phyloP scores from a whole-genome alignment of 2,797 vertebrate genomes.

The Balearica regulorum region DNA sequence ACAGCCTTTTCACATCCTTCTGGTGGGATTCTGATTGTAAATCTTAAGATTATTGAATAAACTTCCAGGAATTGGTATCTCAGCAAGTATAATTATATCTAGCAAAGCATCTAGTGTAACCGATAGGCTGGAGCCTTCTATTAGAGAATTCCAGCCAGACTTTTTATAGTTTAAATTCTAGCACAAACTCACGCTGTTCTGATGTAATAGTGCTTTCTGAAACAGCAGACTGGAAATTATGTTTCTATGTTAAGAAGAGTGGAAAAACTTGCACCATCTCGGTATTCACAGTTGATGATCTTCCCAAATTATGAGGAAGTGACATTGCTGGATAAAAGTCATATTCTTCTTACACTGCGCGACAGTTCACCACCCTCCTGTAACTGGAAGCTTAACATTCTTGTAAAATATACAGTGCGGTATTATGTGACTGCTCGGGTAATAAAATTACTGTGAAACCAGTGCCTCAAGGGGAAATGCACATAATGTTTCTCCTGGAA shows the following conservation, averaged over 20 bases:
- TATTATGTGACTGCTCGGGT: slow-evolving; percentile 38
- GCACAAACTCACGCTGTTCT: not conserved
- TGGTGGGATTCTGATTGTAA: not conserved
- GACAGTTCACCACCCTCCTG: slow-evolving; percentile 15
- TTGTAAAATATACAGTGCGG: slow-evolving; percentile 36
- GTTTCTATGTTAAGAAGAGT: not conserved
- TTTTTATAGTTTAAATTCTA: not conserved
- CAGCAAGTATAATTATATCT: not conserved
- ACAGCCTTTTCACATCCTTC: not conserved
- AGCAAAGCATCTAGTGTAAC: not conserved
- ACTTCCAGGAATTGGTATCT: not conserved
- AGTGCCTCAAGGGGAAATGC: slow-evolving; percentile 48
- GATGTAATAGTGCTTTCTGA: not conserved
- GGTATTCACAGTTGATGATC: slow-evolving; percentile 5
- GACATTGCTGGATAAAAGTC: slow-evolving; percentile 12
- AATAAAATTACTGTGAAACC: slow-evolving; percentile 59
- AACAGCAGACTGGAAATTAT: not conserved
- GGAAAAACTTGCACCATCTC: slow-evolving; percentile 15
- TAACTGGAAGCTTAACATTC: slow-evolving; percentile 18
- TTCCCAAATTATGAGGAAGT: not conserved
- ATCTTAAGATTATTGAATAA: not conserved
- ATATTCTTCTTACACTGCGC: not conserved
- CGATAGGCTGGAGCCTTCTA: not conserved
- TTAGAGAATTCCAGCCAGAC: not conserved
- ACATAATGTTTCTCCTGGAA: slow-evolving; percentile 42